These are phyloP conservation scores for Cepaea nemoralis DNA, from an alignment of 1,140 invertebrate species.

Conservation along the genomic window DNA sequence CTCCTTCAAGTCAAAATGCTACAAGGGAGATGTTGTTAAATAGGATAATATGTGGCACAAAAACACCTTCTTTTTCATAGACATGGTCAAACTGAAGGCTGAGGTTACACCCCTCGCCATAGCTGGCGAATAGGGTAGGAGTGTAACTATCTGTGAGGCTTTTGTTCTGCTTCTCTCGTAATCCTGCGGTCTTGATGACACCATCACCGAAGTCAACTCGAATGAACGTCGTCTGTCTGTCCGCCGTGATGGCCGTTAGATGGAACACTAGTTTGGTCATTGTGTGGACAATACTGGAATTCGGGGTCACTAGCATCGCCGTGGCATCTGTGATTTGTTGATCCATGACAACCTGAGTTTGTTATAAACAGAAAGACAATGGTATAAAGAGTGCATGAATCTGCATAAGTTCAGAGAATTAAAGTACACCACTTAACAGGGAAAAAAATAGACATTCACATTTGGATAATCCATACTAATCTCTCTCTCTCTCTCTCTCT, in stretches of 20 bases:
- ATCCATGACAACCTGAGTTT: conserved; percentile 20
- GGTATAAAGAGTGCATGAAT: too few species aligned
- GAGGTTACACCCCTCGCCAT: conserved; percentile 20
- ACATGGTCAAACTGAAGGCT: conserved; percentile 31
- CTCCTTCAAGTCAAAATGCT: neutral
- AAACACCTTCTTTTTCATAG: conserved; percentile 25
- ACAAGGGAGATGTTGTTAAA: conserved; percentile 23
- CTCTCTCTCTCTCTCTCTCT: too few species aligned
- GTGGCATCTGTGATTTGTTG: conserved; percentile 20
- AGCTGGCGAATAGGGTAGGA: conserved; percentile 26
- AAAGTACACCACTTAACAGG: too few species aligned
- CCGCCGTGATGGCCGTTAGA: conserved; percentile 20
- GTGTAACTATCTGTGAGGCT: neutral
- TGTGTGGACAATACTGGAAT: neutral
- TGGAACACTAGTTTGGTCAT: conserved; percentile 11
- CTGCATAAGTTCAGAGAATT: too few species aligned
- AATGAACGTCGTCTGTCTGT: conserved; percentile 17
- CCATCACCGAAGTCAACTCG: conserved; percentile 32
- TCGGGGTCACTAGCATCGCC: neutral
- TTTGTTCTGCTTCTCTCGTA: conserved; percentile 20
- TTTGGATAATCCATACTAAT: too few species aligned
- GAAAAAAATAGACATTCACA: too few species aligned
- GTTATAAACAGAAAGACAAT: too few species aligned
- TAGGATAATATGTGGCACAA: conserved; percentile 7
- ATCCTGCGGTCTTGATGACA: conserved; percentile 14